These are phyloP conservation scores for Antennarius maculatus DNA, from an alignment of 2,797 vertebrate genomes.

Conservation along the genomic window DNA sequence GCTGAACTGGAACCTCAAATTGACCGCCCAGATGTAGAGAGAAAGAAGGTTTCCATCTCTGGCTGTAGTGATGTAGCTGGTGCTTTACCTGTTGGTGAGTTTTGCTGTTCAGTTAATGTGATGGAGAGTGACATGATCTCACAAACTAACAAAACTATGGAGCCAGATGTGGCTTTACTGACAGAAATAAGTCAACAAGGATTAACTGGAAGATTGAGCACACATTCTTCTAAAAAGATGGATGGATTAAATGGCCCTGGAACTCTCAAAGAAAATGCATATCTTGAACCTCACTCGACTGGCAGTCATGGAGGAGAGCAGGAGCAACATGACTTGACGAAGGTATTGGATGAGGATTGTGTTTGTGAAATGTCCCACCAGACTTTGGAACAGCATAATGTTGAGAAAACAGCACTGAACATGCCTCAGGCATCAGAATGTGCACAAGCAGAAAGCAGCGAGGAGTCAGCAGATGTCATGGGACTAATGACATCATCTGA, in stretches of 20 bases:
- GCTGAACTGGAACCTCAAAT: slow-evolving; percentile 55
- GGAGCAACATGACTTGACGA: slow-evolving; percentile 22
- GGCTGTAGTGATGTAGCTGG: slow-evolving; percentile 24
- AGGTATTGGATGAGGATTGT: slow-evolving; percentile 36
- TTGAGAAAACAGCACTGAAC: slow-evolving; percentile 41
- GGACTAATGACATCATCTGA: slow-evolving; percentile 30
- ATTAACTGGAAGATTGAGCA: slow-evolving; percentile 29
- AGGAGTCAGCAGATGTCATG: slow-evolving; percentile 27
- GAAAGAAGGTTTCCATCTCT: slow-evolving; percentile 41
- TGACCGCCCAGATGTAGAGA: slow-evolving; percentile 52
- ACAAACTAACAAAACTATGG: slow-evolving; percentile 23
- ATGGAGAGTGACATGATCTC: slow-evolving; percentile 48
- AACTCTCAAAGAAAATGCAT: slow-evolving; percentile 50
- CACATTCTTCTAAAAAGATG: slow-evolving; percentile 36
- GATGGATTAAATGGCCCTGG: slow-evolving; percentile 47
- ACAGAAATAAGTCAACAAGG: slow-evolving; percentile 36
- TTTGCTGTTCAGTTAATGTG: slow-evolving; percentile 20
- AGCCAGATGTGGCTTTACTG: slow-evolving; percentile 30
- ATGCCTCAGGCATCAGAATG: slow-evolving; percentile 43
- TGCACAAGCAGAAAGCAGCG: slow-evolving; percentile 27
- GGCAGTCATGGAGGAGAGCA: slow-evolving; percentile 33
- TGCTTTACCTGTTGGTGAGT: slow-evolving; percentile 24
- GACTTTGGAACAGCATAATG: slow-evolving; percentile 45
- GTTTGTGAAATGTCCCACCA: slow-evolving; percentile 58
- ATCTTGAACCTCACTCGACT: slow-evolving; percentile 29